Evolutionary conservation across 1,140 invertebrate species (phyloP).

Genomic region (Cherax quadricarinatus): DNA sequence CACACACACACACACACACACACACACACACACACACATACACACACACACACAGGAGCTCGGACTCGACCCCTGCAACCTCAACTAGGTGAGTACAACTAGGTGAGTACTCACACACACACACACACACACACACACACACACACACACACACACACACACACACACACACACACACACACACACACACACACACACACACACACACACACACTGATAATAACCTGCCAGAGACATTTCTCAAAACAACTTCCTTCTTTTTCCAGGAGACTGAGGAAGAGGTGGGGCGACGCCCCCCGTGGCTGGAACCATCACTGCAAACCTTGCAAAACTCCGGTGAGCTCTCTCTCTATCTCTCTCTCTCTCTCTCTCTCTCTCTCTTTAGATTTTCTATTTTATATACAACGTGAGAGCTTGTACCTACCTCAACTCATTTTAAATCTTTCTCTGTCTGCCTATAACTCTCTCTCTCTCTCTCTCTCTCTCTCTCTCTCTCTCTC

Average conservation of each 20-base stretch:
- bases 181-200: conserved; percentile 18
- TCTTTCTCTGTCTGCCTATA: neutral
- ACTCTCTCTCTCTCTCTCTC: conserved; percentile 14
- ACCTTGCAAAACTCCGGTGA: neutral
- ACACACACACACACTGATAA: neutral
- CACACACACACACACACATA: too few species aligned
- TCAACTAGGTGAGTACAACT: too few species aligned
- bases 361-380: conserved; percentile 8
- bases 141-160: neutral
- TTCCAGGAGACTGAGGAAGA: neutral
- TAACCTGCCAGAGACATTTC: neutral
- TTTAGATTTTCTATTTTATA: too few species aligned
- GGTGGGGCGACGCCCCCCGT: neutral
- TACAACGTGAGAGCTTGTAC: too few species aligned
- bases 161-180: conserved; percentile 21
- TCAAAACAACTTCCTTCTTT: neutral
- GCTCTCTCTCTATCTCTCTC: neutral
- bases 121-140: neutral
- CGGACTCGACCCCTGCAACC: too few species aligned
- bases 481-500: neutral
- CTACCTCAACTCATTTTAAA: too few species aligned
- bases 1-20: too few species aligned
- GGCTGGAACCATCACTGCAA: too few species aligned
- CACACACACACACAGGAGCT: too few species aligned
- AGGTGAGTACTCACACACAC: neutral